These are phyloP conservation scores for Lepidurus couesii DNA, from an alignment of 1,140 invertebrate genomes.

Conservation along the genomic window DNA sequence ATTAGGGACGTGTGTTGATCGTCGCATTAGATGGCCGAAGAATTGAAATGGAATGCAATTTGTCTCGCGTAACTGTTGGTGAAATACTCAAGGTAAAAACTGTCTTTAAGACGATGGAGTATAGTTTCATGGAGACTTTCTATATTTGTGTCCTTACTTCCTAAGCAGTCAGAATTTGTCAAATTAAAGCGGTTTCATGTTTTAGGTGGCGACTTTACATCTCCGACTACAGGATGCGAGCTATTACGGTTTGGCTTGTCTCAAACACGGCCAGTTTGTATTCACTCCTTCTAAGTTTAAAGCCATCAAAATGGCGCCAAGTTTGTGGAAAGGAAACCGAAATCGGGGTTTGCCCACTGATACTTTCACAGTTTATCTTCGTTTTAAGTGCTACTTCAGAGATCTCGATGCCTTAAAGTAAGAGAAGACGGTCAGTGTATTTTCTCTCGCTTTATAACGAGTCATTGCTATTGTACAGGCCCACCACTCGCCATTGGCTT, in stretches of 20 bases:
- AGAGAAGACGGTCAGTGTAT: background rate
- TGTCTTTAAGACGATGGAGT: background rate
- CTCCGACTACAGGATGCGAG: constrained; percentile 24
- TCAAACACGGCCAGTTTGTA: constrained; percentile 29
- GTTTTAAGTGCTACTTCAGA: constrained; percentile 30
- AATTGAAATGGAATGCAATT: constrained; percentile 1
- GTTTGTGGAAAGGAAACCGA: constrained; percentile 28
- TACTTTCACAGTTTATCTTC: constrained; percentile 31
- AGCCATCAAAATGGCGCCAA: constrained; percentile 25
- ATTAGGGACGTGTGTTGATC: background rate
- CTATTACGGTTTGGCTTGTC: constrained; percentile 27
- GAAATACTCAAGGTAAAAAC: background rate
- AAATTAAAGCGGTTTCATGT: background rate
- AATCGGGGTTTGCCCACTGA: constrained; percentile 25
- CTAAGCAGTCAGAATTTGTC: background rate
- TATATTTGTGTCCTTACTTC: too few species aligned
- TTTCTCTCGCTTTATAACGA: background rate
- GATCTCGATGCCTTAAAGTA: constrained; percentile 26
- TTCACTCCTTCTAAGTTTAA: constrained; percentile 26
- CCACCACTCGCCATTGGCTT: constrained; percentile 24
- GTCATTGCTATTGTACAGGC: background rate
- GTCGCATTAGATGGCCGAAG: background rate
- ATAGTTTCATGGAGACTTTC: too few species aligned
- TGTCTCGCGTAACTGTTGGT: background rate
- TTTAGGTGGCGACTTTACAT: constrained; percentile 28